A percentile compares a stretch with the other conserved stretches of the same genome.
These are phyloP conservation scores for Globodera ellingtonae DNA, from an alignment of 1,140 invertebrate species.

Conservation along the genomic window DNA sequence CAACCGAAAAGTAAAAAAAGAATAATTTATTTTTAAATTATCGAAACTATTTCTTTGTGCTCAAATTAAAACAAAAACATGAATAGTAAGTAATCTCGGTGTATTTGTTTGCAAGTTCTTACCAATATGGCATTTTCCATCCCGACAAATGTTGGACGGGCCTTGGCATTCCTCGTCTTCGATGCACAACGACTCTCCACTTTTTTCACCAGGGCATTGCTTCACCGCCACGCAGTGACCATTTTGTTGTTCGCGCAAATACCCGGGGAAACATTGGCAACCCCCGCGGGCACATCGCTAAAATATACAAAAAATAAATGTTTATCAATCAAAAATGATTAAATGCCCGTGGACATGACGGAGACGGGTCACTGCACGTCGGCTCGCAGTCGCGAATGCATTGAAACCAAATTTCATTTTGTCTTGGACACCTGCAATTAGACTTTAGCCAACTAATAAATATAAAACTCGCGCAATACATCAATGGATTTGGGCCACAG, in stretches of 20 bases:
- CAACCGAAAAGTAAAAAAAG: neutral
- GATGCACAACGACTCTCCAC: neutral
- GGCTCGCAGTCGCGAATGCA: neutral
- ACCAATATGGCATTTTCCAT: conserved; percentile 1
- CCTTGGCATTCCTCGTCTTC: conserved; percentile 1
- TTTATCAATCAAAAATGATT: neutral
- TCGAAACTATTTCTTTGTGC: neutral
- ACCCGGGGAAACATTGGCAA: neutral
- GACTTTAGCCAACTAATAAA: too few species aligned
- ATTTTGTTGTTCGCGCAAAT: conserved; percentile 1
- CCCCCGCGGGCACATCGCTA: neutral
- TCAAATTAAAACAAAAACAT: neutral
- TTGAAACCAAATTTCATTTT: conserved; percentile 7
- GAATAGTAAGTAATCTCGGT: too few species aligned
- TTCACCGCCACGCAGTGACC: neutral
- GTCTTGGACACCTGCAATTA: neutral
- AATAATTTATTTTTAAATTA: neutral
- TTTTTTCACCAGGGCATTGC: conserved; percentile 1
- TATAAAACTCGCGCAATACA: neutral
- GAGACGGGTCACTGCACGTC: neutral
- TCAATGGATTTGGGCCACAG: neutral
- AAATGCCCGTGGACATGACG: neutral
- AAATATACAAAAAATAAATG: neutral
- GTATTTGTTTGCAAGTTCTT: neutral
- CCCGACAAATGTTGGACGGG: neutral